Percentiles rank a stretch among this genome's conserved stretches.
phyloP scores from a whole-genome alignment of 2,888 invertebrate species.

The Tethea ocularis region DNA sequence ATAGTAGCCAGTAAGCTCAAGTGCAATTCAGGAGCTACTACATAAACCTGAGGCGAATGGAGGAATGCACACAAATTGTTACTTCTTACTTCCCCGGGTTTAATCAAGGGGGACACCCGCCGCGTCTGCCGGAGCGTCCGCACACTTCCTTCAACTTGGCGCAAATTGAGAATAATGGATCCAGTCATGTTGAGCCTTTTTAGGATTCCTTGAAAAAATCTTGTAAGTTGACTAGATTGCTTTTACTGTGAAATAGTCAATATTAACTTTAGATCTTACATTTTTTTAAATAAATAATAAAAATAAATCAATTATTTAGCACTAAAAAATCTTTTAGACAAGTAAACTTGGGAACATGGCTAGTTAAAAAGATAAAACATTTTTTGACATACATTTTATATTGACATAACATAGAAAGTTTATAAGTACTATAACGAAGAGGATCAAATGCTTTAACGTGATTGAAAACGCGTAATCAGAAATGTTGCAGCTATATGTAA shows the following conservation, averaged over 20 bases:
- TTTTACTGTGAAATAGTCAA: constrained; percentile 14
- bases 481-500: not conserved
- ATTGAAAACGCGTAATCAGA: not conserved
- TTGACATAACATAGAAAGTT: not conserved
- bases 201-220: constrained; percentile 62
- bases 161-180: constrained; percentile 82
- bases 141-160: constrained; percentile 67
- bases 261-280: constrained; percentile 15
- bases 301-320: too few species aligned
- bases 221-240: constrained; percentile 43
- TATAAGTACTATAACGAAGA: not conserved
- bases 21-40: constrained; percentile 55
- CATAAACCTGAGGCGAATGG: constrained; percentile 50
- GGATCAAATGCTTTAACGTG: not conserved
- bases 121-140: constrained; percentile 58
- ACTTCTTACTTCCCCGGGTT: constrained; percentile 74
- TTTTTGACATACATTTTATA: not conserved
- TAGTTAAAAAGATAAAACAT: too few species aligned
- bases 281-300: too few species aligned
- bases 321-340: too few species aligned
- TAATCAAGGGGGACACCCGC: constrained; percentile 83
- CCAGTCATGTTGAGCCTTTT: constrained; percentile 50
- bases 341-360: too few species aligned
- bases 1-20: constrained; percentile 40
- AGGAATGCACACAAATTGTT: constrained; percentile 75